A percentile compares a stretch with the other conserved stretches of the same genome.
These are phyloP conservation scores for Salvelinus namaycush DNA, from an alignment of 2,113 vertebrate species.

Conservation along the genomic window DNA sequence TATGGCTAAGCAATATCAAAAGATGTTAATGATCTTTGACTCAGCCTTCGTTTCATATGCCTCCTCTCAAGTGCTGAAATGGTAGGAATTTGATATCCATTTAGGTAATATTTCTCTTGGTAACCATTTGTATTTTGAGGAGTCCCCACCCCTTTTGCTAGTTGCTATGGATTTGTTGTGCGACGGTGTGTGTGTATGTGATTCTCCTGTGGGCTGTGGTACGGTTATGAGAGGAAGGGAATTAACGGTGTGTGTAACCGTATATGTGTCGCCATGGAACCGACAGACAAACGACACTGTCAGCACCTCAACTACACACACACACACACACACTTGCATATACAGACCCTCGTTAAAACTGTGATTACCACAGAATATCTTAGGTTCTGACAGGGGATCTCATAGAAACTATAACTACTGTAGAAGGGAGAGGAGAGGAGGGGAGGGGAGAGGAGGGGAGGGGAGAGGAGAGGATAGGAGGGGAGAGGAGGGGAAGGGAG, in stretches of 20 bases:
- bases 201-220: not conserved
- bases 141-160: not conserved
- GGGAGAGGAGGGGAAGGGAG: not conserved
- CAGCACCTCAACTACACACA: slow-evolving; percentile 16
- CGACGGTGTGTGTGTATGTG: slow-evolving; percentile 5
- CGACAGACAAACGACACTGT: not conserved
- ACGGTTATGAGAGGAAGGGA: not conserved
- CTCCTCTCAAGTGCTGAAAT: slow-evolving; percentile 10
- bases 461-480: not conserved
- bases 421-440: not conserved
- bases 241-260: slow-evolving; percentile 15
- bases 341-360: not conserved
- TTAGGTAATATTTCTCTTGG: not conserved
- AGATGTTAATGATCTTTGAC: slow-evolving; percentile 35
- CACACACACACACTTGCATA: slow-evolving; percentile 10
- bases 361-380: not conserved
- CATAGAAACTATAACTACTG: not conserved
- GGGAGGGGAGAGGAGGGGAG: not conserved
- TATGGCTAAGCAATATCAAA: slow-evolving; percentile 30
- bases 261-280: slow-evolving; percentile 7
- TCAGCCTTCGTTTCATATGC: not conserved
- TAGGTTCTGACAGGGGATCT: not conserved
- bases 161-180: slow-evolving; percentile 14
- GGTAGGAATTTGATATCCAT: not conserved
- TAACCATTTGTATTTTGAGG: not conserved